phyloP scores from a whole-genome alignment of 2,888 invertebrate species.

The Leptogaster cylindrica region DNA sequence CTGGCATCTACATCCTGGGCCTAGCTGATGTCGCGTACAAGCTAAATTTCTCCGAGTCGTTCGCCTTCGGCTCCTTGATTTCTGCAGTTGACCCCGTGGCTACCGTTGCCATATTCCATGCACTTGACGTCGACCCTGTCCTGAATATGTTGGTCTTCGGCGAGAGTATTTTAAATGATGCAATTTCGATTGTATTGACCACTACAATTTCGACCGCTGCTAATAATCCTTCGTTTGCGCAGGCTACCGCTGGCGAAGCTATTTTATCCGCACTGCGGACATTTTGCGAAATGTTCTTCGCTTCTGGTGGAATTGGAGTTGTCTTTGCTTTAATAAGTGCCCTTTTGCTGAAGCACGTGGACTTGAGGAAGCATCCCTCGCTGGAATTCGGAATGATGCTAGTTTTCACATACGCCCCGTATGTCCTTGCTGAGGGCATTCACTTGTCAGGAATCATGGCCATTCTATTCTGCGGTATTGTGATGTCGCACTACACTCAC shows the following conservation, averaged over 20 bases:
- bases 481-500: conserved; percentile 99
- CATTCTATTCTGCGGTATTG: conserved; percentile 97
- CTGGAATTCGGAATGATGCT: conserved; percentile 98
- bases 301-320: conserved; percentile 96
- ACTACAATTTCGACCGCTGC: conserved; percentile 82
- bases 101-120: conserved; percentile 98
- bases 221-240: conserved; percentile 68
- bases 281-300: conserved; percentile 98
- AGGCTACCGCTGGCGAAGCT: conserved; percentile 74
- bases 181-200: conserved; percentile 96
- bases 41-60: conserved; percentile 94
- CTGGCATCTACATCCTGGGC: conserved; percentile 93
- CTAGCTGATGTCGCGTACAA: conserved; percentile 89
- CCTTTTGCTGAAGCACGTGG: conserved; percentile 90
- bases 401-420: conserved; percentile 97
- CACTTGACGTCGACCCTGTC: conserved; percentile 94
- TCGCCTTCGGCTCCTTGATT: conserved; percentile 97
- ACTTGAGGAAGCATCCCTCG: conserved; percentile 95
- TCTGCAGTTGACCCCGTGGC: conserved; percentile 99
- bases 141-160: conserved; percentile 99
- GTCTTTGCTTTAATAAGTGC: conserved; percentile 93
- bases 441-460: conserved; percentile 98
- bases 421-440: conserved; percentile 96
- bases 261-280: conserved; percentile 85
- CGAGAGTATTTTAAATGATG: conserved; percentile 84